A percentile compares a stretch with the other conserved stretches of the same genome.
Conservation (phyloP, 1,140 invertebrate species). For the Orchesella cincta region DNA sequence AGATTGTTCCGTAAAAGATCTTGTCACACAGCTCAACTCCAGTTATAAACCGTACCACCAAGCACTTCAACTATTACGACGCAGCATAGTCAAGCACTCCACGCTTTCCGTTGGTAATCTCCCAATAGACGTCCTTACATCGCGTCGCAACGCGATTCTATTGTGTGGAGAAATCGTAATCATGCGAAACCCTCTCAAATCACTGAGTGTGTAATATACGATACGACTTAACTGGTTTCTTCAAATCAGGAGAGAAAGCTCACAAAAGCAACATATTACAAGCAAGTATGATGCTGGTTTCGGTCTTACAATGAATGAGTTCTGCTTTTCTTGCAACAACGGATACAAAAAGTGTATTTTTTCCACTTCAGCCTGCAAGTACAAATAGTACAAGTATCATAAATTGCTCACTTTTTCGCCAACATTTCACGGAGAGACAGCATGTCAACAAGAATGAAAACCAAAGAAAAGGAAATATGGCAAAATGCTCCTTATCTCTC, state of each 20-base stretch:
- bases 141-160: neutral
- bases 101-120: too few species aligned
- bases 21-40: neutral
- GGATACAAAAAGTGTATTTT: neutral
- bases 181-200: neutral
- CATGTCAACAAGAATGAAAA: neutral
- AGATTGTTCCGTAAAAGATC: slow-evolving; percentile 10
- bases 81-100: too few species aligned
- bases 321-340: too few species aligned
- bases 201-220: neutral
- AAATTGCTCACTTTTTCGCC: slow-evolving; percentile 12
- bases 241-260: neutral
- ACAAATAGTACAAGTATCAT: neutral
- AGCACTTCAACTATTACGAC: too few species aligned
- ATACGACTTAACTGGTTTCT: neutral
- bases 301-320: too few species aligned
- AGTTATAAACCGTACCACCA: neutral
- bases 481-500: neutral
- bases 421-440: neutral
- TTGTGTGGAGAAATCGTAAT: slow-evolving; percentile 1
- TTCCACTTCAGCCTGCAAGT: neutral
- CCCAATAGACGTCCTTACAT: neutral
- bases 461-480: neutral
- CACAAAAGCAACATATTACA: neutral
- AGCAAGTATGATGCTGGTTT: too few species aligned